Base-by-base conservation (phyloP, 2,113 vertebrate genomes). In the Carettochelys insculpta region DNA sequence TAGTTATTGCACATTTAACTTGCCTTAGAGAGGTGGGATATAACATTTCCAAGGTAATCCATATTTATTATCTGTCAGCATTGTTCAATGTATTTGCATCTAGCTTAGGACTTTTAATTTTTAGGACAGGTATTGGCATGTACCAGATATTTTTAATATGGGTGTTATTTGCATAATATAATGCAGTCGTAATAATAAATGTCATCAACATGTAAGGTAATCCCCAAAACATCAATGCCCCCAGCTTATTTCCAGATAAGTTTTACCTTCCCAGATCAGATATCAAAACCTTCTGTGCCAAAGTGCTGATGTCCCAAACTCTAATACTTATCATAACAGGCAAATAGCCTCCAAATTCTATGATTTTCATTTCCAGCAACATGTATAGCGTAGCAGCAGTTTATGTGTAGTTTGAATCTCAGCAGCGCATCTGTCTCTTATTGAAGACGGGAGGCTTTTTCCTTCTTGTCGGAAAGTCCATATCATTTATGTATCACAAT, bases 161-260 rank as follows among this genome's bases (percentile, higher is more conserved):
- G 73, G 29, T 48, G 45, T 29, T 58, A 29, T 47, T 76, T 29
- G 8, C 8, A 17, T 87, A 80, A 56, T 19, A 76, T 1, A 47
- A 11, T 52, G 29, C 11, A 31, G 56, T 31, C 25, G 2, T 83
- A 0, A 0, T 80, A 56, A 83, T 27, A 10, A 38, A 29, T 27
- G 1, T 48, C 24, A 22, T n/a, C 11, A 1, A 84, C 25, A 84
- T 82, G 14, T 56, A 56, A 56, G 54, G 56, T 58, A 58, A 58
- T 58, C 27, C 56, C 12, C 56, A 58, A 58, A 29, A 58, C 31
- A 58, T 58, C 5, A 8, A 73, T 89, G 54, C 34, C 41, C 83
- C 7, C 2, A 12, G 9, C 10, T 88, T 88, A 51, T 58, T 58
- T 29, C 31, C 56, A 6, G 29, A 5, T 58, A 29, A 58, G 27